Evolutionary conservation across 2,113 vertebrate species (phyloP).

Genomic region (Notothenia coriiceps): DNA sequence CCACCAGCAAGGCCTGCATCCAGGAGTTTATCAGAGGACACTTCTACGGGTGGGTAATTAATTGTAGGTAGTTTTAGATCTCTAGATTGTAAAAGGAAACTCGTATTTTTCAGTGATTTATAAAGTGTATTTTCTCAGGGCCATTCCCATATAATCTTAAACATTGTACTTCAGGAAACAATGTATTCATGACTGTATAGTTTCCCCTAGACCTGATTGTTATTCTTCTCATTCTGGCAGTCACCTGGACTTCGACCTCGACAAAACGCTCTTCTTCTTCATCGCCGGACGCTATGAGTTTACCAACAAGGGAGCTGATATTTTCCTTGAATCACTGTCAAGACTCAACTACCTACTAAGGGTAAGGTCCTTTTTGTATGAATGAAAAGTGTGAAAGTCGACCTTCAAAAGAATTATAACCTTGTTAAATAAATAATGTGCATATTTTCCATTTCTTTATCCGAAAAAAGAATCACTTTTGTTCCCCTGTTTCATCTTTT

Average conservation of each 20-base stretch:
- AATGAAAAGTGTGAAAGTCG: background rate
- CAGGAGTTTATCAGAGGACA: constrained; percentile 98
- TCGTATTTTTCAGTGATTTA: background rate
- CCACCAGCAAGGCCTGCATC: constrained; percentile 92
- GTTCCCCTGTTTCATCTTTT: background rate
- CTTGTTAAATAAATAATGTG: background rate
- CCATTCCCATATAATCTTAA: background rate
- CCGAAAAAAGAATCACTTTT: background rate
- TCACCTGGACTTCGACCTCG: constrained; percentile 95
- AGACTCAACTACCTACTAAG: constrained; percentile 94
- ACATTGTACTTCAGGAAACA: background rate
- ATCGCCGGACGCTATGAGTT: constrained; percentile 98
- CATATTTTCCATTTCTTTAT: background rate
- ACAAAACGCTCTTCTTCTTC: constrained; percentile 96
- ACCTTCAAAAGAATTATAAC: background rate
- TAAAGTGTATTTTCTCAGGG: too few relatives aligned
- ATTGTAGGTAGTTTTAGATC: background rate
- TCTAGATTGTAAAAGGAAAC: background rate
- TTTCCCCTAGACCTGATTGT: background rate
- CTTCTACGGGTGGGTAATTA: constrained; percentile 92
- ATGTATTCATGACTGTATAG: background rate
- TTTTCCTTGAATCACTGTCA: constrained; percentile 95
- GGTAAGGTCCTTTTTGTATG: constrained; percentile 79
- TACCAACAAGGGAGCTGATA: constrained; percentile 97
- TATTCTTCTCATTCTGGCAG: constrained; percentile 70